phyloP scores from a whole-genome alignment of 2,888 invertebrate genomes.

The Lissonota sp. region DNA sequence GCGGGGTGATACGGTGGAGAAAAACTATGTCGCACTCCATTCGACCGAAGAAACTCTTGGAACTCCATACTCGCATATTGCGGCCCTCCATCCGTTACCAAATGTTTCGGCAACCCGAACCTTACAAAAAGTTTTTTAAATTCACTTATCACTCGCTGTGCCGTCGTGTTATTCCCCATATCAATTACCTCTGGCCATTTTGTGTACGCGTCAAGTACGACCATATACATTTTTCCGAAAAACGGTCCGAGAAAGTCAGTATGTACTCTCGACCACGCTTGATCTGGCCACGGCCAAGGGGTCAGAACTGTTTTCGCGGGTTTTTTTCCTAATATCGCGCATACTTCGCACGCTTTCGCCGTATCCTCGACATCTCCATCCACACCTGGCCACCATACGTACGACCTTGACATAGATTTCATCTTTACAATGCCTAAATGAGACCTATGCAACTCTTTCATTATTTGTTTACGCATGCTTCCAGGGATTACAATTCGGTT shows the following conservation, averaged over 20 bases:
- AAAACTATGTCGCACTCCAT: constrained; percentile 55
- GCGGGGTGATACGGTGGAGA: constrained; percentile 64
- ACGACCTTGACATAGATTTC: constrained; percentile 70
- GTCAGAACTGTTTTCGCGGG: constrained; percentile 58
- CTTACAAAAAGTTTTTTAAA: constrained; percentile 9
- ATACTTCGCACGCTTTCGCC: constrained; percentile 57
- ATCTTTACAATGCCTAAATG: constrained; percentile 71
- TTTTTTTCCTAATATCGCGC: constrained; percentile 54
- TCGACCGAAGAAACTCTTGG: constrained; percentile 45
- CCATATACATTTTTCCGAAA: constrained; percentile 60
- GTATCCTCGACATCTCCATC: constrained; percentile 58
- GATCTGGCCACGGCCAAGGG: constrained; percentile 64
- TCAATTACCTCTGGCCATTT: constrained; percentile 68
- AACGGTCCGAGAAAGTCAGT: constrained; percentile 67
- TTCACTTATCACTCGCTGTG: constrained; percentile 34
- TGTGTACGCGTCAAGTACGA: constrained; percentile 65
- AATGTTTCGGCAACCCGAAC: constrained; percentile 9
- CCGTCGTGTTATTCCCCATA: constrained; percentile 58
- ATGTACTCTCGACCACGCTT: constrained; percentile 62
- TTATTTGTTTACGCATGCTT: constrained; percentile 47
- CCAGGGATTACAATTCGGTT: constrained; percentile 11
- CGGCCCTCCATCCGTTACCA: constrained; percentile 56
- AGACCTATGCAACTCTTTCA: constrained; percentile 68
- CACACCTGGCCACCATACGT: constrained; percentile 71
- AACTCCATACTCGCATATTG: too few relatives aligned